These are phyloP conservation scores for Elaphurus davidianus DNA, from an alignment of 2,113 vertebrate genomes.

Conservation along the genomic window DNA sequence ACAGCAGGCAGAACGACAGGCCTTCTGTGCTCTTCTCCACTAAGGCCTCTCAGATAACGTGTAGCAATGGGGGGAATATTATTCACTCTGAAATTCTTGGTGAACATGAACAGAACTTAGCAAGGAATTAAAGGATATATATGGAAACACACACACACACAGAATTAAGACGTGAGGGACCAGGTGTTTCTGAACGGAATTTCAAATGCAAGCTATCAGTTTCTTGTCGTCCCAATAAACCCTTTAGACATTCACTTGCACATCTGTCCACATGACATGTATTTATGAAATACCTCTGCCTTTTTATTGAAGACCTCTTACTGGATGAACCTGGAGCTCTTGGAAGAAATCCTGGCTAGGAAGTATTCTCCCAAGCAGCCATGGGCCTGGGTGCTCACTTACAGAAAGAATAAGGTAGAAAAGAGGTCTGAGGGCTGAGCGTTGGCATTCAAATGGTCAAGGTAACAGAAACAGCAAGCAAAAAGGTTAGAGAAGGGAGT, in stretches of 20 bases:
- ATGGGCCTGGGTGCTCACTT: background rate
- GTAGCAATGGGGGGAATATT: background rate
- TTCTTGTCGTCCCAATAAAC: background rate
- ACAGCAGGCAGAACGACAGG: background rate
- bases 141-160: background rate
- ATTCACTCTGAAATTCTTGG: background rate
- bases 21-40: background rate
- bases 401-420: background rate
- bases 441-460: background rate
- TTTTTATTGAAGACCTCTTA: background rate
- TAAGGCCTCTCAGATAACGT: background rate
- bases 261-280: background rate
- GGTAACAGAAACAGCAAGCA: background rate
- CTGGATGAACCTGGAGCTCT: background rate
- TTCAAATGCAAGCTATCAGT: constrained; percentile 1
- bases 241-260: background rate
- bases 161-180: background rate
- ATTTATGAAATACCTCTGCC: background rate
- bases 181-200: background rate
- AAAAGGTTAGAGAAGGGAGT: background rate
- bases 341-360: background rate
- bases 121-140: background rate
- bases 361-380: background rate
- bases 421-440: background rate
- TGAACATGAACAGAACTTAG: background rate